Evolutionary conservation across 2,888 invertebrate species (phyloP), one percentile per base, ranked within the genome.

Genomic region (Pimpla rufipes): DNA sequence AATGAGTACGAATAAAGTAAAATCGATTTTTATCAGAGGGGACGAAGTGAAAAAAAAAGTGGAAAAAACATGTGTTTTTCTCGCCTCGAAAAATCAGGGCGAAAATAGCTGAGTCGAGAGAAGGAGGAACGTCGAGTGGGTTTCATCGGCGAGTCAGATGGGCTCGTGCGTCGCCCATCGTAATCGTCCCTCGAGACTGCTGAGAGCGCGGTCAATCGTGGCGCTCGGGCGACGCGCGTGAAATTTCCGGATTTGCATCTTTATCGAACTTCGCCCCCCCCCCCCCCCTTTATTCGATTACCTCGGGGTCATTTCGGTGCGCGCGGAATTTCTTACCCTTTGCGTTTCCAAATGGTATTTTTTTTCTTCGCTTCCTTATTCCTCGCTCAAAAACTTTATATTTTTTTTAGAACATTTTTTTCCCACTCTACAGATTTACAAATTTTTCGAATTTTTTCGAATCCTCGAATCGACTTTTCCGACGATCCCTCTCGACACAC

Each of bases 211-310:
- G 64, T 50, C 42, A 57, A 68, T 55, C 64, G 75, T 66, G 35
- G 35, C 57, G 10, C n/a, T n/a, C n/a, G n/a, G n/a, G n/a, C n/a
- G 40, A 23, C 35, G 11, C 40, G 62, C 35, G 11, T 23, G 62
- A 73, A 66, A 67, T 42, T 57, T 37, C 45, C 79, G 74, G 45
- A 89, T 88, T 89, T 88, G 85, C 88, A 88, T 88, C 84, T 88
- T 89, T 85, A 88, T 88, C 84, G 88, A 83, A 84, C 76, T 70
- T 62, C 80, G n/a, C n/a, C n/a, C n/a, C n/a, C n/a, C n/a, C n/a
- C n/a, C n/a, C n/a, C n/a, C n/a, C n/a, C n/a, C n/a, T n/a, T n/a
- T 83, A 84, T 86, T 81, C 83, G 84, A 85, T 88, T 85, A 85
- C 76, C 23, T 5, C 29, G 5, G 52, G 4, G 74, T 13, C 64